Percentiles rank a stretch among this genome's conserved stretches.
These are phyloP conservation scores for Drosophila miranda DNA, from an alignment of 1,140 invertebrate species.

Conservation along the genomic window DNA sequence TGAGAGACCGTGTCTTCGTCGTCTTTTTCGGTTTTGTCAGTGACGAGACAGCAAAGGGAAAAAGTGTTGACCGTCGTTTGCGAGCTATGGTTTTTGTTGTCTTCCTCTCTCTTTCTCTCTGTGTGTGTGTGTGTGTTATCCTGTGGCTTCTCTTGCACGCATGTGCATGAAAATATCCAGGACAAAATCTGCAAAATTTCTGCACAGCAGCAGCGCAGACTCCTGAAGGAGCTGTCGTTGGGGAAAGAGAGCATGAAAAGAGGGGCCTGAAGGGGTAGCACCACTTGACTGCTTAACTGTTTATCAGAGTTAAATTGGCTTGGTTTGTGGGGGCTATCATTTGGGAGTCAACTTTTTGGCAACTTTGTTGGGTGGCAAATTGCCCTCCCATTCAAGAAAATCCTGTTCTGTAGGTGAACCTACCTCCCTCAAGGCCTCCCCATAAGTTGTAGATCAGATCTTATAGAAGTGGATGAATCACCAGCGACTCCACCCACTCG, in stretches of 20 bases:
- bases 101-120: conserved; percentile 4
- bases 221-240: conserved; percentile 16
- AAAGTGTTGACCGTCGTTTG: too few species aligned
- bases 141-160: conserved; percentile 54
- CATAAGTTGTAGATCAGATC: too few species aligned
- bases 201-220: conserved; percentile 37
- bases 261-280: neutral
- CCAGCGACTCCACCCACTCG: conserved; percentile 16
- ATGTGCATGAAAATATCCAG: conserved; percentile 74
- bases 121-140: conserved; percentile 17
- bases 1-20: too few species aligned
- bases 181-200: conserved; percentile 62
- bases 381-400: conserved; percentile 9
- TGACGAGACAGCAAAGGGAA: too few species aligned
- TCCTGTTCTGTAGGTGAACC: neutral
- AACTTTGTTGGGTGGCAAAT: conserved; percentile 25
- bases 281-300: conserved; percentile 7
- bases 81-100: conserved; percentile 24
- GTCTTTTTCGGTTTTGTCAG: too few species aligned
- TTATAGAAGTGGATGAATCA: too few species aligned
- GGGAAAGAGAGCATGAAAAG: neutral
- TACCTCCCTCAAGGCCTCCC: too few species aligned
- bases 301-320: conserved; percentile 54
- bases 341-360: conserved; percentile 24
- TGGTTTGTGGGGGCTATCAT: conserved; percentile 5